phyloP scores from a whole-genome alignment of 2,113 vertebrate genomes.

The Danionella cerebrum region DNA sequence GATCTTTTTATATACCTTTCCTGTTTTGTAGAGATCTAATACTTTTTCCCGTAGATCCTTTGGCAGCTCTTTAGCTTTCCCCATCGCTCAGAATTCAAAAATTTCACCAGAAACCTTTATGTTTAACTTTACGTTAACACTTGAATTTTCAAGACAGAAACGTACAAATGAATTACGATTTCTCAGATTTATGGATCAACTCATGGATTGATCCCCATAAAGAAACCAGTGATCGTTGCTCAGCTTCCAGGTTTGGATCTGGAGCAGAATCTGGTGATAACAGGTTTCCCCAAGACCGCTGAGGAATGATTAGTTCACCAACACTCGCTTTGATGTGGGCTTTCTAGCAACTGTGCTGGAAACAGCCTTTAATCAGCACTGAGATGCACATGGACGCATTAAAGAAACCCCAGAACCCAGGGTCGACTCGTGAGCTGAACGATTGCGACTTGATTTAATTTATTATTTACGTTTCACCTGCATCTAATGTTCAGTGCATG shows the following conservation, averaged over 20 bases:
- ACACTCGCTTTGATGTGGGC: slow-evolving; percentile 36
- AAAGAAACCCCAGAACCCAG: slow-evolving; percentile 13
- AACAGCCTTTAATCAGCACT: slow-evolving; percentile 34
- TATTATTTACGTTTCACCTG: not conserved
- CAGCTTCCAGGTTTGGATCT: slow-evolving; percentile 27
- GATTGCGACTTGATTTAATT: not conserved
- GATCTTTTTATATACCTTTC: too few species aligned
- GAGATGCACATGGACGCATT: slow-evolving; percentile 9
- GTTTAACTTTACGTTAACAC: too few species aligned
- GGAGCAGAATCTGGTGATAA: not conserved
- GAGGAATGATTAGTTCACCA: slow-evolving; percentile 21
- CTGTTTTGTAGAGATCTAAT: too few species aligned
- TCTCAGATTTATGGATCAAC: too few species aligned
- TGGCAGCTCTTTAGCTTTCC: too few species aligned
- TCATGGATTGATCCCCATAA: too few species aligned
- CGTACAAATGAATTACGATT: too few species aligned
- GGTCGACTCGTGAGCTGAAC: not conserved
- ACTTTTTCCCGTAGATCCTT: too few species aligned
- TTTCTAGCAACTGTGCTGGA: slow-evolving; percentile 8
- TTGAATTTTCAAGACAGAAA: too few species aligned
- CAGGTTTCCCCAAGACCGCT: not conserved
- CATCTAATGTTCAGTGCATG: not conserved
- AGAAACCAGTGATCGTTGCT: too few species aligned
- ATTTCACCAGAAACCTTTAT: too few species aligned
- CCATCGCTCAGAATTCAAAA: too few species aligned